Conservation (phyloP, 2,797 vertebrate species). For the Danio kyathit region DNA sequence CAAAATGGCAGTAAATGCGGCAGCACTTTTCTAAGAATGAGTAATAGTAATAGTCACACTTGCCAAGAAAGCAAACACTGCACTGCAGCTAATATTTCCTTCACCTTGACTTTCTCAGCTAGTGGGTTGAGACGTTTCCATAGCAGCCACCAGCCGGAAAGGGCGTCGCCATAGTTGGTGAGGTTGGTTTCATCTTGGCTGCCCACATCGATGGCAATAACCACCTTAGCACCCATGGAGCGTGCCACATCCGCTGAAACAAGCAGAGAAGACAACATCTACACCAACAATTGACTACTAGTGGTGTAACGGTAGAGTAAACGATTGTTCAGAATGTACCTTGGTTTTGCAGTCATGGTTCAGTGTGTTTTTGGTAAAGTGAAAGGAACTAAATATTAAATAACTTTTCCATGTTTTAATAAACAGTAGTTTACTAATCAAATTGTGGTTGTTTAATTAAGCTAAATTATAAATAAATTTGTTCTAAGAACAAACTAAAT, state of each 20-base stretch:
- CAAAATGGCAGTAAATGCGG: background rate
- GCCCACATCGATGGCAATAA: constrained; percentile 94
- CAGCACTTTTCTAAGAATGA: background rate
- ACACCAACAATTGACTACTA: constrained; percentile 1
- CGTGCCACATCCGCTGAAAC: constrained; percentile 90
- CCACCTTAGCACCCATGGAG: constrained; percentile 96
- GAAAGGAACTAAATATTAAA: too few species aligned
- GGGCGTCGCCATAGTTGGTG: constrained; percentile 92
- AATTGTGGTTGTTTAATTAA: too few species aligned
- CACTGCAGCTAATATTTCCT: constrained; percentile 1
- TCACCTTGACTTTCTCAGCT: constrained; percentile 92
- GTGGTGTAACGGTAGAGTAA: background rate
- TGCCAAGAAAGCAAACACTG: background rate
- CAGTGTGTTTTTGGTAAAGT: too few species aligned
- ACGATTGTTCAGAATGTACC: too few species aligned
- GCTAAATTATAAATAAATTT: too few species aligned
- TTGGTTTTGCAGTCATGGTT: too few species aligned
- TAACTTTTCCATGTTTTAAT: too few species aligned
- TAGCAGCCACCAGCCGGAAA: constrained; percentile 97
- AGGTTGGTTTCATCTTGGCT: constrained; percentile 95
- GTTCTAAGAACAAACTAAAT: too few species aligned
- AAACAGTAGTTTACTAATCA: too few species aligned
- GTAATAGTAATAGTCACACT: background rate
- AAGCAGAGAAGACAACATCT: background rate
- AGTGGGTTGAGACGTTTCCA: constrained; percentile 97